phyloP scores from a whole-genome alignment of 2,888 invertebrate species.

The Drosophila greeni region DNA sequence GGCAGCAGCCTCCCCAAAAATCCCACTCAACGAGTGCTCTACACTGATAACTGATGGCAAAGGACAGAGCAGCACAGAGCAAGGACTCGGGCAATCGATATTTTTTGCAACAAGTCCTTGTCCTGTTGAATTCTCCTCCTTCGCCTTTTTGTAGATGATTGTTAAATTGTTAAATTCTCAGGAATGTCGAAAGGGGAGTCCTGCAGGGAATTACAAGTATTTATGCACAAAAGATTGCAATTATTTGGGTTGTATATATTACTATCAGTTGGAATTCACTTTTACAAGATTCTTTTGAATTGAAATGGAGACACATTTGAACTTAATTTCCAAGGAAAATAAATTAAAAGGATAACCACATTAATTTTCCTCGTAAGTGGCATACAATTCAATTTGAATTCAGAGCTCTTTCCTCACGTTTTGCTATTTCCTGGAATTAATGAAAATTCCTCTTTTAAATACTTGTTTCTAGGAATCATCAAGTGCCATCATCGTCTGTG shows the following conservation, averaged over 20 bases:
- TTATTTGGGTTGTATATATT: not conserved
- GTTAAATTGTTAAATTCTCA: not conserved
- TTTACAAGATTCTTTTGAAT: not conserved
- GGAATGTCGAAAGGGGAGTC: no score
- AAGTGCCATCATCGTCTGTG: constrained; percentile 2
- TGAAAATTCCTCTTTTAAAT: constrained; percentile 4
- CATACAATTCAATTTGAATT: not conserved
- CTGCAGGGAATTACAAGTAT: not conserved
- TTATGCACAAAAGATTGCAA: not conserved
- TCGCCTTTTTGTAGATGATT: not conserved
- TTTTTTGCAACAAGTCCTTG: constrained; percentile 74
- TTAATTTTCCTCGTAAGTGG: not conserved
- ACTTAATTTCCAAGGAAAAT: not conserved
- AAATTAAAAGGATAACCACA: not conserved
- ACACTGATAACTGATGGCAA: constrained; percentile 21
- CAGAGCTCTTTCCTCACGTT: not conserved
- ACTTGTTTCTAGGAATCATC: not conserved
- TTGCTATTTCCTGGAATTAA: not conserved
- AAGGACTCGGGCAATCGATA: constrained; percentile 65
- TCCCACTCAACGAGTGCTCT: constrained; percentile 16
- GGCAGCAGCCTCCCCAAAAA: not conserved
- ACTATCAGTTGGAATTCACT: not conserved
- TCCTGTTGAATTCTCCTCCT: not conserved
- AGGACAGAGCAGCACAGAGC: not conserved
- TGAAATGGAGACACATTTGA: not conserved